phyloP scores from a whole-genome alignment of 2,797 vertebrate species.

The Ataeniobius toweri region DNA sequence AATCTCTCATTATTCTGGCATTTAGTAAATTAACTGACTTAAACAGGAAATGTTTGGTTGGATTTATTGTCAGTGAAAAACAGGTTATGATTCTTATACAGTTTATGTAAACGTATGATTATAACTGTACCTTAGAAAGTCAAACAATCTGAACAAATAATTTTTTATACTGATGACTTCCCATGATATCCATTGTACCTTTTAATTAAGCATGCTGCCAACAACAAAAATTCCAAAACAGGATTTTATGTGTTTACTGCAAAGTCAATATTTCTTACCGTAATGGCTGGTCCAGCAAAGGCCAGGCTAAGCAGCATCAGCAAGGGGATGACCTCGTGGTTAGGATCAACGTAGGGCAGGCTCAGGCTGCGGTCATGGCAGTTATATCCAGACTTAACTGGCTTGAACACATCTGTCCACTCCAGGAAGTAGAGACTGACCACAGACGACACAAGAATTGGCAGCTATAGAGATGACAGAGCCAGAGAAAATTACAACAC shows the following conservation, averaged over 20 bases:
- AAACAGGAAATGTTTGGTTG: too few relatives aligned
- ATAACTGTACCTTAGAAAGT: background rate
- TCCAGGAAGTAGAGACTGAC: conserved; percentile 97
- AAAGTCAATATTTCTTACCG: conserved; percentile 68
- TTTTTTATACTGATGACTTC: too few relatives aligned
- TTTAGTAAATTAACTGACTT: too few relatives aligned
- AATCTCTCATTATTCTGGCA: too few relatives aligned
- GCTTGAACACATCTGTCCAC: conserved; percentile 96
- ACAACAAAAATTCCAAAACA: background rate
- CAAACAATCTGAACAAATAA: background rate
- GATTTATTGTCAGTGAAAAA: too few relatives aligned
- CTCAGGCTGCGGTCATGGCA: conserved; percentile 97
- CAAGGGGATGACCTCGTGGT: conserved; percentile 93
- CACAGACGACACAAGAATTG: conserved; percentile 93
- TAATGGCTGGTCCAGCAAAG: conserved; percentile 93
- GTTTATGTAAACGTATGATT: background rate
- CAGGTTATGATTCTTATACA: background rate
- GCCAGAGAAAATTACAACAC: conserved; percentile 2
- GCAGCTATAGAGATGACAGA: conserved; percentile 80
- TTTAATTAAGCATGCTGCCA: too few relatives aligned
- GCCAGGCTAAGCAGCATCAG: conserved; percentile 95
- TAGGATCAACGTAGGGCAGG: conserved; percentile 94
- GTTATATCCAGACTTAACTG: conserved; percentile 92
- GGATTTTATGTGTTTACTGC: background rate
- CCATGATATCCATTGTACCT: too few relatives aligned